Base-by-base conservation (phyloP, 2,888 invertebrate genomes). In the Calameuta pallipes region DNA sequence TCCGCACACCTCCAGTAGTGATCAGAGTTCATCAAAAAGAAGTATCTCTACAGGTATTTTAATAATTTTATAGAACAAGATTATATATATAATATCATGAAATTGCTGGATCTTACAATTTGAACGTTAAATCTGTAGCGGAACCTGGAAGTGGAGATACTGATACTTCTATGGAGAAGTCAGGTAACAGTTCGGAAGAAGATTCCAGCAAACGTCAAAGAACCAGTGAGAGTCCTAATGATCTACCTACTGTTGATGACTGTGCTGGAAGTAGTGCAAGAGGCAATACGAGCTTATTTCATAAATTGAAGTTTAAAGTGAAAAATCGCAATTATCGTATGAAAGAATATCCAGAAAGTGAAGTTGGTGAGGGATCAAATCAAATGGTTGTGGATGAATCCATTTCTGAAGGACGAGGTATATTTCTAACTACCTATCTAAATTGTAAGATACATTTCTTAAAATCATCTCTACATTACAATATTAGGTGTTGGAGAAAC, bases 261-360 rank as follows among this genome's bases (percentile, higher is more conserved):
- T 33, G 36, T 30, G 80, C 31, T 69, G 81, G 68, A 15, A 83
- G 77, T n/a, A 74, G 79, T 30, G 33, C 75, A 56, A 75, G 79
- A 68, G 80, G 76, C 31, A 74, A 69, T 70, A 74, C 83, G 9
- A 83, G 78, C 15, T 56, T 56, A 37, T 87, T 88, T 79, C 80
- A 82, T 69, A 89, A 86, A 78, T 79, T 85, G 6, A 86, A 86
- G 77, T 85, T 85, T 12, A 88, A 85, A 81, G 78, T 86, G 4
- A 88, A 86, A 71, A 87, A 85, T 35, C 87, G 90, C 75, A 89
- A 87, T 82, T 90, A 89, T 80, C 85, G 88, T 15, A 81, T 78
- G 69, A 86, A 86, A 79, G 84, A 79, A 76, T 77, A 70, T 74
- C n/a, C 71, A 34, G 71, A 31, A 15, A 82, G 78, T 37, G 86